A percentile compares a stretch with the other conserved stretches of the same genome.
Conservation (phyloP, 2,113 vertebrate species). For the Mobula hypostoma region DNA sequence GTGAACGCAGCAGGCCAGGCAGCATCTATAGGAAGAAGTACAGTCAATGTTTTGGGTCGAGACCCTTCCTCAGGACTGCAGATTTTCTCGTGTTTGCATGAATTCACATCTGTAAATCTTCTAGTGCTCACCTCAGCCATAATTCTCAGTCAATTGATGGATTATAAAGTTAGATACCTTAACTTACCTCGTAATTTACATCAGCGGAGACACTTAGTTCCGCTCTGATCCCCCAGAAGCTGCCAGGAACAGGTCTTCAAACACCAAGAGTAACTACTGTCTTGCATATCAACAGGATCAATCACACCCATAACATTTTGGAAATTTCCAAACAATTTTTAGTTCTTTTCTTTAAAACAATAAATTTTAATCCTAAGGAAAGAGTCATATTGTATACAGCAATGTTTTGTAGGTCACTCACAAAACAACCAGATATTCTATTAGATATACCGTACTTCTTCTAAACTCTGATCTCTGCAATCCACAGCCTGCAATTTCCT, state of each 20-base stretch:
- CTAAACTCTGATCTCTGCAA: too few species aligned
- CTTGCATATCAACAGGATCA: neutral
- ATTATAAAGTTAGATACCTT: neutral
- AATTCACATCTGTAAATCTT: too few species aligned
- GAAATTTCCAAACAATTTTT: neutral
- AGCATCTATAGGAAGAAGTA: too few species aligned
- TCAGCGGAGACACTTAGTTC: neutral
- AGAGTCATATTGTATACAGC: neutral
- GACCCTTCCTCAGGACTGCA: too few species aligned
- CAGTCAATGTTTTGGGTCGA: too few species aligned
- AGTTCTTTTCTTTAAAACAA: neutral
- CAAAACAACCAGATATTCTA: too few species aligned
- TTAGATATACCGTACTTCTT: too few species aligned
- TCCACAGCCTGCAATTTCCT: too few species aligned
- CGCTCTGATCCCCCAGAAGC: neutral
- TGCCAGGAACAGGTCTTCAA: neutral
- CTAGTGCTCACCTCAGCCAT: neutral
- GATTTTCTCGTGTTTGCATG: neutral
- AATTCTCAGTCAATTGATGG: neutral
- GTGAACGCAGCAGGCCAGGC: too few species aligned
- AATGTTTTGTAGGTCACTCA: too few species aligned
- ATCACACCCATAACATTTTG: neutral
- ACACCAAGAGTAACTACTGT: slow-evolving; percentile 9
- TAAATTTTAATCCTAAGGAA: neutral
- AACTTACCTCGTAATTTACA: neutral